A percentile compares a stretch with the other conserved stretches of the same genome.
phyloP scores from a whole-genome alignment of 2,888 invertebrate species.

The Leptura quadrifasciata region DNA sequence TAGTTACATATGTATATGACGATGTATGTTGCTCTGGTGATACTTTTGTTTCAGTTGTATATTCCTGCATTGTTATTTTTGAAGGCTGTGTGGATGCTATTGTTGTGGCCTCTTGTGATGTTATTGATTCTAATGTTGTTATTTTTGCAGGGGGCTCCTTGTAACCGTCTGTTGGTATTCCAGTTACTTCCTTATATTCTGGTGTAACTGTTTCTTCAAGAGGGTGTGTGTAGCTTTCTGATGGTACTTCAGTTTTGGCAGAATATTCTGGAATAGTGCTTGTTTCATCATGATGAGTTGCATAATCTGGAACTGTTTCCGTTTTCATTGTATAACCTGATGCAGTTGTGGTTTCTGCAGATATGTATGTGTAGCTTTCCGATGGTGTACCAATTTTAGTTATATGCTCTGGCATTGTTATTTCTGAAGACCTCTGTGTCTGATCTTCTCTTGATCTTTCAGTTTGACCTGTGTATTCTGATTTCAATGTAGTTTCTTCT shows the following conservation, averaged over 20 bases:
- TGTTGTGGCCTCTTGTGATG: no score
- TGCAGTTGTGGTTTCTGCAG: constrained; percentile 31
- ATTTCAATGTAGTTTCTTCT: neutral
- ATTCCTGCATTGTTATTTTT: neutral
- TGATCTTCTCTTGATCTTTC: neutral
- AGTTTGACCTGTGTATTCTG: neutral
- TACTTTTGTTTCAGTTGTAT: no score
- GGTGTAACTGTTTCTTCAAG: neutral
- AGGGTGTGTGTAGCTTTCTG: no score
- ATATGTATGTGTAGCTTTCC: neutral
- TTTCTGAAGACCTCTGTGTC: neutral
- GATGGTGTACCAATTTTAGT: constrained; percentile 26
- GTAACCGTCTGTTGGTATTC: no score
- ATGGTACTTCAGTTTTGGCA: no score
- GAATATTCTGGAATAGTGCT: no score
- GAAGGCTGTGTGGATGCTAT: no score
- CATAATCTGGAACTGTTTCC: constrained; percentile 1
- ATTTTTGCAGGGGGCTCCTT: no score
- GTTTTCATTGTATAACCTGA: constrained; percentile 37
- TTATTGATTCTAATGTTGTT: no score
- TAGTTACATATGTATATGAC: neutral
- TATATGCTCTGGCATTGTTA: constrained; percentile 14
- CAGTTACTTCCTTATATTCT: neutral
- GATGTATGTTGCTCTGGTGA: neutral
- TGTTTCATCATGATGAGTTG: neutral